Evolutionary conservation across 2,113 vertebrate species (phyloP).

Genomic region (Macrotus californicus): DNA sequence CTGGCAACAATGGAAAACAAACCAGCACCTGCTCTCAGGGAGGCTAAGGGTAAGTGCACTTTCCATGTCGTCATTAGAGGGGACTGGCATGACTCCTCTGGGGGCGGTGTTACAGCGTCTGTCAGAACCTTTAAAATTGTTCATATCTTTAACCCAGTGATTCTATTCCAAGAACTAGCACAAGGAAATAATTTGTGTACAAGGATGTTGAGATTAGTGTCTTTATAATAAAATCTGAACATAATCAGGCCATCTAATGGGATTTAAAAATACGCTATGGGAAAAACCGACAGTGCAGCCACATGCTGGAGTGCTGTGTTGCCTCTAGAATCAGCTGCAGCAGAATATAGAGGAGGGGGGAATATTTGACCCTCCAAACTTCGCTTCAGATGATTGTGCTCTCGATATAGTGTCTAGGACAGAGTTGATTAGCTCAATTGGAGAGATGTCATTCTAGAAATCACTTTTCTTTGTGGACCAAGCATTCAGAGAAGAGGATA

Average conservation of each 20-base stretch:
- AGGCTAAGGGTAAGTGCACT: neutral
- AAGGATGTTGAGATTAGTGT: neutral
- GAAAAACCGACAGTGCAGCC: neutral
- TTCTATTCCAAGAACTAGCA: neutral
- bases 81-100: neutral
- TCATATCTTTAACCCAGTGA: neutral
- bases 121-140: neutral
- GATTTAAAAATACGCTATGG: neutral
- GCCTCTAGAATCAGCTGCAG: neutral
- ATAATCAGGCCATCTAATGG: neutral
- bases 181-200: neutral
- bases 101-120: neutral
- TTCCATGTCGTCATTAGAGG: neutral
- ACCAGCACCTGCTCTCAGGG: neutral
- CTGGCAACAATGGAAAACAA: neutral
- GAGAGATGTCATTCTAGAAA: slow-evolving; percentile 1
- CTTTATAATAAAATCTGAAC: slow-evolving; percentile 15
- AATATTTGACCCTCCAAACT: neutral
- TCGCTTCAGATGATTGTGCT: neutral
- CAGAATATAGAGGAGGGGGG: neutral
- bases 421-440: neutral
- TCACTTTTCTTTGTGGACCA: neutral
- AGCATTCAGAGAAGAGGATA: neutral
- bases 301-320: neutral
- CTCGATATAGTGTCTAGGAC: neutral